Percentiles rank a stretch among this genome's conserved stretches.
phyloP scores from a whole-genome alignment of 2,113 vertebrate species.

The Gallinago jamesoni region DNA sequence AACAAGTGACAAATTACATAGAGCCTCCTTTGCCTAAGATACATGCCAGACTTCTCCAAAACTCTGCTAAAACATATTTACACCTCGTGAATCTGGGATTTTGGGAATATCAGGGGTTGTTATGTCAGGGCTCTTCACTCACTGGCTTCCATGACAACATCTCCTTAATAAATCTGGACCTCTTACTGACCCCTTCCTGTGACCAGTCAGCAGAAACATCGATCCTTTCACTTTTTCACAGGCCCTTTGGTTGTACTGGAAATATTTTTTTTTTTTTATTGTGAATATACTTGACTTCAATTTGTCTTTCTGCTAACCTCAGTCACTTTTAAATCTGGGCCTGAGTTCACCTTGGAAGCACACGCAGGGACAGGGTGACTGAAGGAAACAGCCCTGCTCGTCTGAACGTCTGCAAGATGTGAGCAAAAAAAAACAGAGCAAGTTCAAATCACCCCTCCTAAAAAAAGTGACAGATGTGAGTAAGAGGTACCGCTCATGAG shows the following conservation, averaged over 20 bases:
- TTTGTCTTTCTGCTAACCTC: not conserved
- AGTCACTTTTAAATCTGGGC: not conserved
- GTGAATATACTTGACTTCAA: not conserved
- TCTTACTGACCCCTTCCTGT: not conserved
- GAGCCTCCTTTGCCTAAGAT: not conserved
- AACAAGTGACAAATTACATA: not conserved
- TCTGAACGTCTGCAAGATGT: constrained; percentile 15
- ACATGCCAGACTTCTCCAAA: not conserved
- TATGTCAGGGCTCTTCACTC: not conserved
- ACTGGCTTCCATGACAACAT: not conserved
- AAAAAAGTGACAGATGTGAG: constrained; percentile 53
- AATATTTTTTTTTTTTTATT: not conserved
- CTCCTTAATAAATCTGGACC: not conserved
- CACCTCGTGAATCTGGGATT: not conserved
- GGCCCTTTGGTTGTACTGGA: not conserved
- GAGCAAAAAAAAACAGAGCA: not conserved
- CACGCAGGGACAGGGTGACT: not conserved
- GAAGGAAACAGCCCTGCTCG: not conserved
- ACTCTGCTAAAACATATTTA: not conserved
- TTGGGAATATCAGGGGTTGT: not conserved
- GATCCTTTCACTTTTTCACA: not conserved
- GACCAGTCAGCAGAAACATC: not conserved
- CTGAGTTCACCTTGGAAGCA: not conserved
- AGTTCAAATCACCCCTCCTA: constrained; percentile 25
- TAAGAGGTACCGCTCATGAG: constrained; percentile 51